phyloP scores from a whole-genome alignment of 2,113 vertebrate species.

The Rousettus leschenaultii region DNA sequence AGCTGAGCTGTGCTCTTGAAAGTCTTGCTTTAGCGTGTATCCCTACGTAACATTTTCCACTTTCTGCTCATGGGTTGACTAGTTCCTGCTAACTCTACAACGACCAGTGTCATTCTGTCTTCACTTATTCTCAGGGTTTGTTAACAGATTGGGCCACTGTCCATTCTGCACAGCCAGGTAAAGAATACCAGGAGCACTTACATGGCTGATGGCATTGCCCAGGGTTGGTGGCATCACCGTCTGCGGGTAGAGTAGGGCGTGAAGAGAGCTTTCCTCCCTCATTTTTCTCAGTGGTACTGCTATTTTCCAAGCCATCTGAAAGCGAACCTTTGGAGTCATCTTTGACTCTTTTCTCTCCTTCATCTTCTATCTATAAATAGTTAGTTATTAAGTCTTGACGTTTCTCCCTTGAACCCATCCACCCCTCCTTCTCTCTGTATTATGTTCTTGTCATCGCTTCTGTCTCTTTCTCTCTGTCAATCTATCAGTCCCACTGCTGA shows the following conservation, averaged over 20 bases:
- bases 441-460: conserved; percentile 33
- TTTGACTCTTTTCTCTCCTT: conserved; percentile 30
- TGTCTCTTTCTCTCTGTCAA: conserved; percentile 47
- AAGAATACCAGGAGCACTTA: background rate
- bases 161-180: background rate
- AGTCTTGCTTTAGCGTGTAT: background rate
- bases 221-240: background rate
- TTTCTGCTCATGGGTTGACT: background rate
- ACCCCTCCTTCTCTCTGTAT: conserved; percentile 29
- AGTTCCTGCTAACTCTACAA: background rate
- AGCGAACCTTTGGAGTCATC: background rate
- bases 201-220: background rate
- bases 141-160: background rate
- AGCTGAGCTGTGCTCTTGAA: background rate
- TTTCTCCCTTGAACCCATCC: background rate
- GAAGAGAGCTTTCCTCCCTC: background rate
- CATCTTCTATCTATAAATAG: conserved; percentile 58
- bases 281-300: background rate
- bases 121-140: background rate
- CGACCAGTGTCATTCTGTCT: background rate
- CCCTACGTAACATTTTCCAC: background rate
- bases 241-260: no score
- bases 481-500: conserved; percentile 59
- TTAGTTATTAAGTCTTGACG: conserved; percentile 36
- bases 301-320: background rate